Conservation (phyloP, 2,888 invertebrate genomes). For the Exephanes ischioxanthus region DNA sequence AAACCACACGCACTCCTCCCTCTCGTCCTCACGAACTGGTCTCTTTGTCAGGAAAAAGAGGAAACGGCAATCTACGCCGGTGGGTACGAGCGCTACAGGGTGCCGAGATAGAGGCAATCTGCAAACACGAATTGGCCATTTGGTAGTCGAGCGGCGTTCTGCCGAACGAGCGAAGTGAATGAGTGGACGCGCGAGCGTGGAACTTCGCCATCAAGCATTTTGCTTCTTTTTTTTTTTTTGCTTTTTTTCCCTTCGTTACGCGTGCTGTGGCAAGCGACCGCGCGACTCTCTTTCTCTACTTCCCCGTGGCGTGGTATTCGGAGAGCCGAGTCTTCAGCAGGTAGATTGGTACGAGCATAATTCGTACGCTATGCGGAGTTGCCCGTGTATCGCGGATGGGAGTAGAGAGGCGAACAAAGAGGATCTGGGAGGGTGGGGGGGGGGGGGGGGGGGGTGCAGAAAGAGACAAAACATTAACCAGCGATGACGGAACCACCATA, state of each 20-base stretch:
- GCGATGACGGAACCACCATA: slow-evolving; percentile 62
- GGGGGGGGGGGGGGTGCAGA: neutral
- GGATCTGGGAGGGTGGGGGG: too few relatives aligned
- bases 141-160: slow-evolving; percentile 76
- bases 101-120: slow-evolving; percentile 84
- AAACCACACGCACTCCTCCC: neutral
- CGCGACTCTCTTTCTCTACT: slow-evolving; percentile 1
- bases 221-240: slow-evolving; percentile 72
- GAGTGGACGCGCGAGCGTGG: slow-evolving; percentile 65
- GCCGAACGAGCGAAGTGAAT: slow-evolving; percentile 63
- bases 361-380: neutral
- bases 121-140: slow-evolving; percentile 85
- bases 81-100: slow-evolving; percentile 76
- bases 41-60: slow-evolving; percentile 79
- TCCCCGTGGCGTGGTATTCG: neutral
- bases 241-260: slow-evolving; percentile 59
- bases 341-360: slow-evolving; percentile 13
- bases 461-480: slow-evolving; percentile 22
- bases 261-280: slow-evolving; percentile 13
- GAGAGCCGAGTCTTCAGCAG: neutral
- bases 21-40: slow-evolving; percentile 42
- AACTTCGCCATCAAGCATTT: slow-evolving; percentile 71
- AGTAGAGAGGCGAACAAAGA: neutral
- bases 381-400: neutral
- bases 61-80: slow-evolving; percentile 80